Conservation (phyloP, 2,888 invertebrate genomes). For the Suillia variegata region DNA sequence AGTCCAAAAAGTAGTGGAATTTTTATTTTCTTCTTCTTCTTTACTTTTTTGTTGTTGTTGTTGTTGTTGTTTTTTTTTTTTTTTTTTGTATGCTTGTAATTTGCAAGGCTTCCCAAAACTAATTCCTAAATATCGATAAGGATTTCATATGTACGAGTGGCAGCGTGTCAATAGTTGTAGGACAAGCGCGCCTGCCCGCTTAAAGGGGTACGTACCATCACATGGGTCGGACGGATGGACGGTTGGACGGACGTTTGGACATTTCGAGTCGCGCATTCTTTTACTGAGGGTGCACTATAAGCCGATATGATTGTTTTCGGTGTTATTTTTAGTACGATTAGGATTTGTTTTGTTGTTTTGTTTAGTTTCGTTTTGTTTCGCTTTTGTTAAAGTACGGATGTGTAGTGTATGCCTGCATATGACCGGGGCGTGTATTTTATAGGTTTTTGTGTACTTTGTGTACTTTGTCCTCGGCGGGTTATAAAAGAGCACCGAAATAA, state of each 20-base stretch:
- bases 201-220: neutral
- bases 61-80: too few species aligned
- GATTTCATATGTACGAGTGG: neutral
- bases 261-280: neutral
- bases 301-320: slow-evolving; percentile 24
- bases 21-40: too few species aligned
- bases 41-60: too few species aligned
- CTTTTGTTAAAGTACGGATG: neutral
- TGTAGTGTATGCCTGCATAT: neutral
- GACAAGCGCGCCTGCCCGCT: too few species aligned
- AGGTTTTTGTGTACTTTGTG: neutral
- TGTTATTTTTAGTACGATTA: too few species aligned
- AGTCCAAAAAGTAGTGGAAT: too few species aligned
- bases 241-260: neutral
- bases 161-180: too few species aligned
- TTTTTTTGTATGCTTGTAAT: neutral
- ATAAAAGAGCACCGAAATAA: neutral
- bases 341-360: too few species aligned
- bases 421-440: neutral
- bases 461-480: too few species aligned
- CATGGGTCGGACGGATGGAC: neutral
- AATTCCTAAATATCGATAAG: slow-evolving; percentile 9
- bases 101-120: slow-evolving; percentile 3
- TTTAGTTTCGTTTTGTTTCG: slow-evolving; percentile 3
- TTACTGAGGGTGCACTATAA: slow-evolving; percentile 9